Evolutionary conservation across 1,140 invertebrate species (phyloP).

Genomic region (Drosophila trapezifrons): DNA sequence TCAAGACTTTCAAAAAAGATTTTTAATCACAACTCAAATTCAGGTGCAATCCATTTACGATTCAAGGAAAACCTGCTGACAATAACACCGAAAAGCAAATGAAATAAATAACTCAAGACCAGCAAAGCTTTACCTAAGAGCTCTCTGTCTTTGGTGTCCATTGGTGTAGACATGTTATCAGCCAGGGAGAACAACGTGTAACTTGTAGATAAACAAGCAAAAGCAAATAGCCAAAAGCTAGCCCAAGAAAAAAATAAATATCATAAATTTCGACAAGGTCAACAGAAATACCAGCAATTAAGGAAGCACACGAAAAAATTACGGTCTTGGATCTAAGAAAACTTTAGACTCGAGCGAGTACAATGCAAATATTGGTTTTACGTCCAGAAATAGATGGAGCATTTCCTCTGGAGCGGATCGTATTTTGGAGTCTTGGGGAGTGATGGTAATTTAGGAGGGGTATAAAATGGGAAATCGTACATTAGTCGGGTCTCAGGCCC

Average conservation of each 20-base stretch:
- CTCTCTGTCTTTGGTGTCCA: constrained; percentile 3
- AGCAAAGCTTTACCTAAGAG: constrained; percentile 39
- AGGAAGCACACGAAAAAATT: constrained; percentile 45
- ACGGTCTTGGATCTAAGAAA: constrained; percentile 20
- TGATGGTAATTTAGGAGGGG: neutral
- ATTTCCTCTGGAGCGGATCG: constrained; percentile 27
- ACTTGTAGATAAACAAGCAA: constrained; percentile 69
- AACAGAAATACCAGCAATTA: constrained; percentile 69
- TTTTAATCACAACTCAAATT: constrained; percentile 34
- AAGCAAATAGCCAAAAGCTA: constrained; percentile 25
- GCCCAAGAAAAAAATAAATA: constrained; percentile 51
- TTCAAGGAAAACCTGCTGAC: constrained; percentile 31
- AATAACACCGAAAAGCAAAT: constrained; percentile 23
- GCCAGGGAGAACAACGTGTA: constrained; percentile 48
- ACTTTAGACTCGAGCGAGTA: constrained; percentile 3
- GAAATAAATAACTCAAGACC: constrained; percentile 28
- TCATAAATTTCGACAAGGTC: constrained; percentile 80
- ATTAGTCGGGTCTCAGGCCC: constrained; percentile 15
- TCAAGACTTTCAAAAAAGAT: constrained; percentile 17
- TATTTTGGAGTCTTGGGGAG: neutral
- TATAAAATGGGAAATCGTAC: constrained; percentile 22
- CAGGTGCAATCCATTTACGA: constrained; percentile 22
- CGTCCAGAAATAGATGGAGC: constrained; percentile 45
- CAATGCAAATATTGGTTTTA: constrained; percentile 66
- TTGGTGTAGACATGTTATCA: constrained; percentile 73